Evolutionary conservation across 2,888 invertebrate genomes (phyloP).

Genomic region (Rhorus exstirpatorius): DNA sequence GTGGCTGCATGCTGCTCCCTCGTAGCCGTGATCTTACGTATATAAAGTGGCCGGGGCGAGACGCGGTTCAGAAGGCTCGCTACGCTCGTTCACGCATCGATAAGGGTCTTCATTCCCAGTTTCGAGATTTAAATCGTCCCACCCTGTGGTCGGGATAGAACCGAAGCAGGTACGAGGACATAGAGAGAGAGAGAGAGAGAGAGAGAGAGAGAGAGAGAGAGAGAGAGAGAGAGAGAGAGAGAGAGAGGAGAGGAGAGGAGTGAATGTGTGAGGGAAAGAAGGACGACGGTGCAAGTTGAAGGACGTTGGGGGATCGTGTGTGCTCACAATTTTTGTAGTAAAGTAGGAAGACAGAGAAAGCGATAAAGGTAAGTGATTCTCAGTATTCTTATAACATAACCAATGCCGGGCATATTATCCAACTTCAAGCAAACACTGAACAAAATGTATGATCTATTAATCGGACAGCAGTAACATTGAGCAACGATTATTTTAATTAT

Average conservation of each 20-base stretch:
- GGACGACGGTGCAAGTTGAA: slow-evolving; percentile 41
- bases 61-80: slow-evolving; percentile 84
- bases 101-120: slow-evolving; percentile 56
- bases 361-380: slow-evolving; percentile 48
- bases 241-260: slow-evolving; percentile 21
- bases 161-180: slow-evolving; percentile 3
- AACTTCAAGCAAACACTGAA: not conserved
- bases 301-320: slow-evolving; percentile 50
- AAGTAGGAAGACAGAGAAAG: slow-evolving; percentile 10
- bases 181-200: slow-evolving; percentile 9
- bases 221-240: not conserved
- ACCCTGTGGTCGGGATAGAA: slow-evolving; percentile 4
- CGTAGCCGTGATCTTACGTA: slow-evolving; percentile 83
- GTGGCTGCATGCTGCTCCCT: slow-evolving; percentile 73
- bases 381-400: not conserved
- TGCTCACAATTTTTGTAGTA: slow-evolving; percentile 34
- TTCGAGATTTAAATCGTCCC: slow-evolving; percentile 17
- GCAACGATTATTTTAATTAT: not conserved
- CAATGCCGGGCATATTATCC: not conserved
- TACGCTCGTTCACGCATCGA: slow-evolving; percentile 81
- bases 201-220: not conserved
- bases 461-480: not conserved
- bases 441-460: not conserved
- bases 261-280: slow-evolving; percentile 47
- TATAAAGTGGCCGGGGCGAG: slow-evolving; percentile 85